A percentile compares a stretch with the other conserved stretches of the same genome.
phyloP scores from a whole-genome alignment of 1,140 invertebrate genomes.

The Ylistrum balloti region DNA sequence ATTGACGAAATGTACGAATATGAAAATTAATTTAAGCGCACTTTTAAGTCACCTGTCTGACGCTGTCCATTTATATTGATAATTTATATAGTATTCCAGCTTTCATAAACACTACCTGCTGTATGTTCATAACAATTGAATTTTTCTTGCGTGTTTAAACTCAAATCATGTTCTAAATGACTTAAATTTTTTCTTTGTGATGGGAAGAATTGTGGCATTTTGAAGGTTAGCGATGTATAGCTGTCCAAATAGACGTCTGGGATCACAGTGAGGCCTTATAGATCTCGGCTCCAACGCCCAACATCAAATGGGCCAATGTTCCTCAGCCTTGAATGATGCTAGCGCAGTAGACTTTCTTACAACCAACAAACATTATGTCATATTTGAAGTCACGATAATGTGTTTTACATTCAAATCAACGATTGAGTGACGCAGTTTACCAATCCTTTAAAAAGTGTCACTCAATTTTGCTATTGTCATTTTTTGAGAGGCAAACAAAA shows the following conservation, averaged over 20 bases:
- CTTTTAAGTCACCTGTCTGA: not conserved
- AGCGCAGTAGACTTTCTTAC: not conserved
- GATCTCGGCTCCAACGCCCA: not conserved
- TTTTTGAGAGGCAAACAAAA: constrained; percentile 26
- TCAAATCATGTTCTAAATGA: constrained; percentile 31
- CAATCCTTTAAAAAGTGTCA: constrained; percentile 34
- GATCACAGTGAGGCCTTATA: not conserved
- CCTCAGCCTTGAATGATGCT: constrained; percentile 15
- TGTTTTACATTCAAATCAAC: constrained; percentile 28
- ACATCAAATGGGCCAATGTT: constrained; percentile 28
- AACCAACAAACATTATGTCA: not conserved
- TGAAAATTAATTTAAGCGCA: constrained; percentile 25
- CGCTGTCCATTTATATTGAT: not conserved
- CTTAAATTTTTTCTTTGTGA: constrained; percentile 38
- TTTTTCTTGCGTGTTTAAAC: constrained; percentile 32
- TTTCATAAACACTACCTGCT: not conserved
- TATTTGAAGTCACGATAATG: constrained; percentile 5
- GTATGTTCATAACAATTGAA: constrained; percentile 28
- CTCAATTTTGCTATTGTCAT: constrained; percentile 35
- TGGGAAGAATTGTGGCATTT: constrained; percentile 30
- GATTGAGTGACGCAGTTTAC: constrained; percentile 31
- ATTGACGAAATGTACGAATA: constrained; percentile 39
- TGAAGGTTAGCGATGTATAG: constrained; percentile 11
- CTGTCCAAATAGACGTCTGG: constrained; percentile 24
- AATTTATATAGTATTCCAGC: constrained; percentile 6